phyloP scores from a whole-genome alignment of 2,888 invertebrate genomes.

The Nowickia ferox region DNA sequence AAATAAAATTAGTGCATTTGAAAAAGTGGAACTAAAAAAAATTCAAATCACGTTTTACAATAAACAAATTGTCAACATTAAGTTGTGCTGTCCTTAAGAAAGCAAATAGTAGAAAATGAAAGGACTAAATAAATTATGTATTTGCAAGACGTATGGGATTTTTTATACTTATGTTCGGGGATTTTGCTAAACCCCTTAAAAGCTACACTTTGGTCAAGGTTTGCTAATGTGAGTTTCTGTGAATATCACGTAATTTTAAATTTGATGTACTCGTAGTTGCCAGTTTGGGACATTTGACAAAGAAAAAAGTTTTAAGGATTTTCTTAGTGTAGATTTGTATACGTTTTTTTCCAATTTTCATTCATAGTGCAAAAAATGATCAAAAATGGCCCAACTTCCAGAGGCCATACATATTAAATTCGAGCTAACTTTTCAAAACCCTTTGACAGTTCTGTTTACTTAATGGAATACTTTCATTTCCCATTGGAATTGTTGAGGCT shows the following conservation, averaged over 20 bases:
- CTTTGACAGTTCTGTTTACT: no score
- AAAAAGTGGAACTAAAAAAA: not conserved
- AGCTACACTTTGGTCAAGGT: constrained; percentile 52
- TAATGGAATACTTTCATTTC: no score
- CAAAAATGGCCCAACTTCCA: no score
- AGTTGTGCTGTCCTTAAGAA: constrained; percentile 53
- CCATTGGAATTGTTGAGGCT: no score
- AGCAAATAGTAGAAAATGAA: constrained; percentile 17
- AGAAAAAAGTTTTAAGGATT: not conserved
- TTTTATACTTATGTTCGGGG: not conserved
- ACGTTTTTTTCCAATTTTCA: no score
- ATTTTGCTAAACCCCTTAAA: not conserved
- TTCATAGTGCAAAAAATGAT: no score
- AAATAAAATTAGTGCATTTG: not conserved
- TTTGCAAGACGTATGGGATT: constrained; percentile 47
- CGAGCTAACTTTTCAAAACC: no score
- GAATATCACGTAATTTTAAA: constrained; percentile 35
- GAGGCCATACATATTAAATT: no score
- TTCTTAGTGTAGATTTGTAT: no score
- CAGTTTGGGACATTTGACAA: not conserved
- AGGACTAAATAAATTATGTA: constrained; percentile 52
- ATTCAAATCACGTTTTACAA: constrained; percentile 68
- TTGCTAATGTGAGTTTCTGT: not conserved
- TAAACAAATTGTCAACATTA: constrained; percentile 72
- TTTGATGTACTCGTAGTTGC: not conserved